Percentiles rank a stretch among this genome's conserved stretches.
Conservation (phyloP, 2,113 vertebrate species). For the Gymnarchus niloticus region DNA sequence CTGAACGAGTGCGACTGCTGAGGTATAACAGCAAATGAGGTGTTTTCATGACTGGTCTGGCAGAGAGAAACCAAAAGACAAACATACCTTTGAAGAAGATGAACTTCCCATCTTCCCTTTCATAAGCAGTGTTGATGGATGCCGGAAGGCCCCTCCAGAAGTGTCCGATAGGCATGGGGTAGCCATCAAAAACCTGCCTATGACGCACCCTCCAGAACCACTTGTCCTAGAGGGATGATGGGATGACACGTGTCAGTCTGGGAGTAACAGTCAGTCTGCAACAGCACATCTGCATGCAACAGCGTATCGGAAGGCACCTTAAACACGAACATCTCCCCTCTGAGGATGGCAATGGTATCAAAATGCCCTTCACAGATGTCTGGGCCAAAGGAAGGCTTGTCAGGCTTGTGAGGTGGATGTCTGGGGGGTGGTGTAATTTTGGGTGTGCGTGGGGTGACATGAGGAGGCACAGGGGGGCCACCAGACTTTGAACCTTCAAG, state of each 20-base stretch:
- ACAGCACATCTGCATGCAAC: neutral
- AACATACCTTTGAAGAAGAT: slow-evolving; percentile 82
- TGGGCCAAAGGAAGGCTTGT: slow-evolving; percentile 61
- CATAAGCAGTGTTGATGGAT: slow-evolving; percentile 74
- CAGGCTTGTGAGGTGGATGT: slow-evolving; percentile 55
- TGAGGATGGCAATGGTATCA: slow-evolving; percentile 75
- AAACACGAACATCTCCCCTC: slow-evolving; percentile 89
- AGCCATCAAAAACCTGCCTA: slow-evolving; percentile 77
- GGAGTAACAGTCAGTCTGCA: neutral
- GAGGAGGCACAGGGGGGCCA: slow-evolving; percentile 41
- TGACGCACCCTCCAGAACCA: slow-evolving; percentile 87
- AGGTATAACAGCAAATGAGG: neutral
- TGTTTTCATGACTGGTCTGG: neutral
- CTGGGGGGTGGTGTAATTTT: slow-evolving; percentile 44
- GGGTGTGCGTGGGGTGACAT: slow-evolving; percentile 50
- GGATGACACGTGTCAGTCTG: neutral
- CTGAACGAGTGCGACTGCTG: neutral
- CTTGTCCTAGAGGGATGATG: slow-evolving; percentile 52
- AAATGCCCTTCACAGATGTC: slow-evolving; percentile 85
- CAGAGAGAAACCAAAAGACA: neutral
- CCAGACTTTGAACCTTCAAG: slow-evolving; percentile 52
- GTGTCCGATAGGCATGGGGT: slow-evolving; percentile 84
- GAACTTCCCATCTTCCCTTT: slow-evolving; percentile 84
- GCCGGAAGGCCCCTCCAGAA: slow-evolving; percentile 80
- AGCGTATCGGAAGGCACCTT: slow-evolving; percentile 55